phyloP scores from a whole-genome alignment of 1,140 invertebrate species.

The Ganaspis sp. region DNA sequence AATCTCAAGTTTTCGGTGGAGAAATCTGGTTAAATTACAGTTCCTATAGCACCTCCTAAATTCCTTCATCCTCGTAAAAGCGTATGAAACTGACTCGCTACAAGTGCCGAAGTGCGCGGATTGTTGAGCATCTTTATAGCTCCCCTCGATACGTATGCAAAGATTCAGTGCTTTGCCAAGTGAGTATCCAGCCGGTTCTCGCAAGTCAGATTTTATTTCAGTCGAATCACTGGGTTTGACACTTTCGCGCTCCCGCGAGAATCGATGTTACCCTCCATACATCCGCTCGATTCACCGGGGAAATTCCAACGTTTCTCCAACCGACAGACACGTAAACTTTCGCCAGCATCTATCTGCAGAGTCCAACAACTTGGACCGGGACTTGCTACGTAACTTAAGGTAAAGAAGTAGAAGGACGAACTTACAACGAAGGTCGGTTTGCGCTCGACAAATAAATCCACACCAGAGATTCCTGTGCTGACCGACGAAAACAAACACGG shows the following conservation, averaged over 20 bases:
- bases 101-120: background rate
- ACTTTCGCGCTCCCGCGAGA: conserved; percentile 19
- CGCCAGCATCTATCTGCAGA: background rate
- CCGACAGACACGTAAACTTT: conserved; percentile 3
- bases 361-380: background rate
- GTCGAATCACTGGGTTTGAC: conserved; percentile 24
- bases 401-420: conserved; percentile 11
- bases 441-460: conserved; percentile 19
- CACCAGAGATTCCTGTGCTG: conserved; percentile 13
- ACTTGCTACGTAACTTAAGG: conserved; percentile 1
- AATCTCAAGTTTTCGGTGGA: background rate
- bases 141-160: conserved; percentile 1
- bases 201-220: conserved; percentile 27
- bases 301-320: background rate
- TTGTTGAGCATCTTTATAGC: conserved; percentile 16
- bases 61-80: conserved; percentile 16
- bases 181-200: conserved; percentile 5
- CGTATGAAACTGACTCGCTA: conserved; percentile 1
- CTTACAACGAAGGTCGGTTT: conserved; percentile 25
- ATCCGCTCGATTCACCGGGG: background rate
- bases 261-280: conserved; percentile 14
- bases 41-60: conserved; percentile 11
- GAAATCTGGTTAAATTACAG: conserved; percentile 27
- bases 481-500: conserved; percentile 22
- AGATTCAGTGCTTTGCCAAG: conserved; percentile 3